phyloP scores from a whole-genome alignment of 2,113 vertebrate genomes.

The Ctenomys sociabilis region DNA sequence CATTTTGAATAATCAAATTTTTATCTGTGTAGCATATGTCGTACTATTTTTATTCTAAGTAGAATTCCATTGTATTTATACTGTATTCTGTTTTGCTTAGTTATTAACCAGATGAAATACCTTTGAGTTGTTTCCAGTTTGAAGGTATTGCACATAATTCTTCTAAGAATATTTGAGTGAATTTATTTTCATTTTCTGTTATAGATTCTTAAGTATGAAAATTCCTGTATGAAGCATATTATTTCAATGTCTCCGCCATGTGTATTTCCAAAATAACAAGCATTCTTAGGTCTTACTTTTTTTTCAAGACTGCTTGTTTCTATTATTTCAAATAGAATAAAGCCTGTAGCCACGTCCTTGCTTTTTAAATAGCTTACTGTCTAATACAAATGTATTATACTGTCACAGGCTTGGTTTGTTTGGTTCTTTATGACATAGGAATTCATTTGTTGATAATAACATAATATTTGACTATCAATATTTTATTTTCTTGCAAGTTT shows the following conservation, averaged over 20 bases:
- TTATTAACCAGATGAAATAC: neutral
- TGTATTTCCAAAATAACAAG: neutral
- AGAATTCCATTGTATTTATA: neutral
- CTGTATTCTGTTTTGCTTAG: neutral
- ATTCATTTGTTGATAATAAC: neutral
- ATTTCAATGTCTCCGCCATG: neutral
- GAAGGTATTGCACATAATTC: neutral
- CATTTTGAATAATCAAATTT: neutral
- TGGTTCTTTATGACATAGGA: neutral
- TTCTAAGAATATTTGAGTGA: neutral
- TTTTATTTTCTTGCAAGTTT: neutral
- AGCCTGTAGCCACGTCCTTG: neutral
- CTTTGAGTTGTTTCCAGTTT: neutral
- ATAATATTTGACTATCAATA: neutral
- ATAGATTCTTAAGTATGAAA: neutral
- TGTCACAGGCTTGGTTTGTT: neutral
- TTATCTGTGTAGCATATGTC: neutral
- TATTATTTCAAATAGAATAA: neutral
- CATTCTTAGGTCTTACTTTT: neutral
- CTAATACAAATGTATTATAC: neutral
- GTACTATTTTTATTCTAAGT: neutral
- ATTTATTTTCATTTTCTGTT: conserved; percentile 18
- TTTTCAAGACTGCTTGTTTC: neutral
- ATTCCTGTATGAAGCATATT: neutral
- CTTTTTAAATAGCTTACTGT: neutral